Evolutionary conservation across 53 echinoderm and acorn worm genomes (phyloP).

Genomic region (Pentamera pediparva): DNA sequence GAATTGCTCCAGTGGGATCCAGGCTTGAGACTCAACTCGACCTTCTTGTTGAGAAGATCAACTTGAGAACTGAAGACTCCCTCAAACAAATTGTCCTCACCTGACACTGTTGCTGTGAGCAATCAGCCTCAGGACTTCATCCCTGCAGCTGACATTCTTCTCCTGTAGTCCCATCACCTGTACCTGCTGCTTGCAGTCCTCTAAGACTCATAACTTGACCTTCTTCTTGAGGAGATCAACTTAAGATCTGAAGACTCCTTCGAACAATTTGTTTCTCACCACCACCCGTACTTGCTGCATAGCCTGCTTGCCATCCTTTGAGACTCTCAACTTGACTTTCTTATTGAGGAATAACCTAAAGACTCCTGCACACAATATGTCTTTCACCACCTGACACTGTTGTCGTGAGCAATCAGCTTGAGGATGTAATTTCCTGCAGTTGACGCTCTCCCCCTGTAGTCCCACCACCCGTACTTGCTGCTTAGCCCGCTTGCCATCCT

Average conservation of each 20-base stretch:
- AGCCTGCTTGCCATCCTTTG: conserved; percentile 73
- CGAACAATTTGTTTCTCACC: too few relatives aligned
- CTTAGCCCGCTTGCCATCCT: conserved; percentile 87
- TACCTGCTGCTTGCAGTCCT: conserved; percentile 92
- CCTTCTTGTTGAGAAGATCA: conserved; percentile 80
- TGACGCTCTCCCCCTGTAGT: conserved; percentile 54
- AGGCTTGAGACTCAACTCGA: conserved; percentile 62
- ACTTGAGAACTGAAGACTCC: too few relatives aligned
- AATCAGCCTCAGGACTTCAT: conserved; percentile 83
- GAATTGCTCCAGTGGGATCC: too few relatives aligned
- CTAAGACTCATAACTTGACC: conserved; percentile 77
- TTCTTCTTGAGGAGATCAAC: conserved; percentile 95
- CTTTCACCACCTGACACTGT: conserved; percentile 94
- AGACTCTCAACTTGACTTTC: too few relatives aligned
- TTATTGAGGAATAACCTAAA: too few relatives aligned
- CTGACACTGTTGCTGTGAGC: conserved; percentile 81
- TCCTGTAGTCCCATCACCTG: conserved; percentile 90
- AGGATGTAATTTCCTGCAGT: conserved; percentile 59
- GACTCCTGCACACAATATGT: too few relatives aligned
- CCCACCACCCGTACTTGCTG: conserved; percentile 87
- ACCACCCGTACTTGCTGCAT: conserved; percentile 74
- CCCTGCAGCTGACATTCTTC: conserved; percentile 56
- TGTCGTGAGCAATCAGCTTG: conserved; percentile 58
- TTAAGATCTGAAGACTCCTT: not conserved
- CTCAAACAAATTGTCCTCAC: conserved; percentile 51